phyloP scores from a whole-genome alignment of 2,797 vertebrate species.

The Syndactyla subalaris region DNA sequence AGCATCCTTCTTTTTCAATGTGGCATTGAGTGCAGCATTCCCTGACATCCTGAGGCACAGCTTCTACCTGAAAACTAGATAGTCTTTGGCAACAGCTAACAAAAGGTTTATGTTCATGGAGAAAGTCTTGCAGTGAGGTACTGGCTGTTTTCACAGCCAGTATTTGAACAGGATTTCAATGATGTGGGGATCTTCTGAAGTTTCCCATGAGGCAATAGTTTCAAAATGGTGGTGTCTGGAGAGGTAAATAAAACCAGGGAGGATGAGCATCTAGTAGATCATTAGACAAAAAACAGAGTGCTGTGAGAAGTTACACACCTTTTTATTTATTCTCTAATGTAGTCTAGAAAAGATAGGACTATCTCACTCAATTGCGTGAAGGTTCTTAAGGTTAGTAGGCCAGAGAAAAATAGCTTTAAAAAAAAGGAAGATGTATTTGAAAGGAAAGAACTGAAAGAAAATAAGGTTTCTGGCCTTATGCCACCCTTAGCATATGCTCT shows the following conservation, averaged over 20 bases:
- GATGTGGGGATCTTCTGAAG: neutral
- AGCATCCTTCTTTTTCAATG: neutral
- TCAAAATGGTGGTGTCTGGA: neutral
- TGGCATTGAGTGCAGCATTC: fast-evolving
- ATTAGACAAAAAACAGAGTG: neutral
- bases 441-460: constrained; percentile 18
- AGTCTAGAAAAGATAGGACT: neutral
- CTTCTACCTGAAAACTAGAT: neutral
- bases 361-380: neutral
- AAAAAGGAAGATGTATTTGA: neutral
- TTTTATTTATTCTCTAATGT: neutral
- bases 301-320: neutral
- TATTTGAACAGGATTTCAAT: neutral
- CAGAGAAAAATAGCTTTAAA: neutral
- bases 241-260: neutral
- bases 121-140: neutral
- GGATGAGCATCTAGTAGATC: neutral
- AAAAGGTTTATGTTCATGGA: neutral
- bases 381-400: neutral
- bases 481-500: neutral
- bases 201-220: neutral
- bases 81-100: neutral
- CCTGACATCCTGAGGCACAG: neutral
- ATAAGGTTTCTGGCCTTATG: neutral
- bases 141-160: neutral